phyloP scores from a whole-genome alignment of 2,888 invertebrate genomes.

The Archips xylosteana region DNA sequence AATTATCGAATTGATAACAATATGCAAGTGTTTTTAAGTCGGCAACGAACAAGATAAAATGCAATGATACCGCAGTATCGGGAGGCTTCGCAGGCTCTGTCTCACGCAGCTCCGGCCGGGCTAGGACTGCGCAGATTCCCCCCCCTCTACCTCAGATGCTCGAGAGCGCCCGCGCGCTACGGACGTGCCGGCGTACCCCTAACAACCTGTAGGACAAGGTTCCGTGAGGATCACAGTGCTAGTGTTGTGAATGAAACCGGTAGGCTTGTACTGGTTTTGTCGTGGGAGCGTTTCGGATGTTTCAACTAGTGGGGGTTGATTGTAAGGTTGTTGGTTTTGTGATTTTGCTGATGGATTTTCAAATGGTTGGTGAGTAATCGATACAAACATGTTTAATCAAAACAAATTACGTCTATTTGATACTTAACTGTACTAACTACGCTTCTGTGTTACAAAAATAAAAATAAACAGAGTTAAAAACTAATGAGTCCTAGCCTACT shows the following conservation, averaged over 20 bases:
- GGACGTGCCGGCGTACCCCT: slow-evolving; percentile 52
- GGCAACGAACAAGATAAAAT: too few species aligned
- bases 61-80: too few species aligned
- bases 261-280: slow-evolving; percentile 59
- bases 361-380: slow-evolving; percentile 32
- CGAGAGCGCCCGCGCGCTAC: slow-evolving; percentile 54
- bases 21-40: too few species aligned
- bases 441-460: too few species aligned
- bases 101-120: slow-evolving; percentile 66
- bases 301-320: slow-evolving; percentile 45
- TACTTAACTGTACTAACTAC: too few species aligned
- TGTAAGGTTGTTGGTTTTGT: neutral
- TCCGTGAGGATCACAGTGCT: slow-evolving; percentile 50
- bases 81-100: slow-evolving; percentile 31
- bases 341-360: slow-evolving; percentile 7
- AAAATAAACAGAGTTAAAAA: too few species aligned
- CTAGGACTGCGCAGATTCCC: slow-evolving; percentile 44
- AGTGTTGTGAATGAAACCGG: slow-evolving; percentile 66
- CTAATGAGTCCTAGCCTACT: too few species aligned
- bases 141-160: slow-evolving; percentile 59
- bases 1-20: too few species aligned
- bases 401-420: too few species aligned
- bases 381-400: neutral
- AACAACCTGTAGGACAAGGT: slow-evolving; percentile 69
- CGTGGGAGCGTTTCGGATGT: slow-evolving; percentile 59